A percentile compares a stretch with the other conserved stretches of the same genome.
Conservation (phyloP, 2,113 vertebrate genomes). For the Cochlearius cochlearius region DNA sequence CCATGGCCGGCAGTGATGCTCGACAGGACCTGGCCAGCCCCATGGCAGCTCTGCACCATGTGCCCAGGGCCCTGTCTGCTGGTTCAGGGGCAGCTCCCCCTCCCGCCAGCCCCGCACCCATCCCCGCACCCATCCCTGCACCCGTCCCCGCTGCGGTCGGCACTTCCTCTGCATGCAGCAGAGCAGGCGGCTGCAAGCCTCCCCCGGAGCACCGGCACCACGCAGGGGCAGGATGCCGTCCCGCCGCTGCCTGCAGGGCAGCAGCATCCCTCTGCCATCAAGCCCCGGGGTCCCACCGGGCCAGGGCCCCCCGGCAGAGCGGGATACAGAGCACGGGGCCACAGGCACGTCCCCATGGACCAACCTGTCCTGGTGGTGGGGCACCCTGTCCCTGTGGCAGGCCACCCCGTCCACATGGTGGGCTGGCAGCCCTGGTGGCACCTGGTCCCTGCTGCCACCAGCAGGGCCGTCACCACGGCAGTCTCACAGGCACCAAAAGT, state of each 20-base stretch:
- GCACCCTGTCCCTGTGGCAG: background rate
- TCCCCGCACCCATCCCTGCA: background rate
- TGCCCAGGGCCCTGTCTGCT: background rate
- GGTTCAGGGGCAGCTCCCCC: fast-evolving
- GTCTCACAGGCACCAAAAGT: fast-evolving
- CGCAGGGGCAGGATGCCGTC: background rate
- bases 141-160: background rate
- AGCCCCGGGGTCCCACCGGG: background rate
- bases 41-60: fast-evolving
- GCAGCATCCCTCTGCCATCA: background rate
- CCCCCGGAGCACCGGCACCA: background rate
- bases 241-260: fast-evolving
- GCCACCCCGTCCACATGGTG: background rate
- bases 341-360: fast-evolving
- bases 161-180: background rate
- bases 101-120: background rate
- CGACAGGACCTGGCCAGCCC: background rate
- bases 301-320: fast-evolving
- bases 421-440: background rate
- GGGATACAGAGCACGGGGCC: fast-evolving
- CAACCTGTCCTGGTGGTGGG: no score
- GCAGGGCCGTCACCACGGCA: fast-evolving
- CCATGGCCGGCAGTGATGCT: fast-evolving
- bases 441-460: background rate
- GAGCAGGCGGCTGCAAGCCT: background rate